Percentiles rank a stretch among this genome's conserved stretches.
These are phyloP conservation scores for Malacoctenus gilli DNA, from an alignment of 2,797 vertebrate genomes.

Conservation along the genomic window DNA sequence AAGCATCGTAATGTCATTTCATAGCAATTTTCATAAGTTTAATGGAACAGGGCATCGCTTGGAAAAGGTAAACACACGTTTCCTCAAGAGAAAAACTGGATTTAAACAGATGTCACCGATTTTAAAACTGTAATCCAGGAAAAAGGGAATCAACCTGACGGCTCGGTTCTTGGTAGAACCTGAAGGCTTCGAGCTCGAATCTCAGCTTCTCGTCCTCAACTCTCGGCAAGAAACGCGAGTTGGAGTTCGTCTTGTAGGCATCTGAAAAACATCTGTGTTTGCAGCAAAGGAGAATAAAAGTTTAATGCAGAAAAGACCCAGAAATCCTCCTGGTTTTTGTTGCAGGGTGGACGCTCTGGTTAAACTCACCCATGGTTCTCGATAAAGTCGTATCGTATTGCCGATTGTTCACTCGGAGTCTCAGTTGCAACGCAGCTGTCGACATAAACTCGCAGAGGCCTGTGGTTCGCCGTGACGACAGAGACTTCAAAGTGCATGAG, in stretches of 20 bases:
- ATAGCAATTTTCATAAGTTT: too few relatives aligned
- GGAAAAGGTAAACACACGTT: too few relatives aligned
- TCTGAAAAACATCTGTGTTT: slow-evolving; percentile 72
- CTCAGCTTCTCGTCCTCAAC: slow-evolving; percentile 60
- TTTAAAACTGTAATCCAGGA: too few relatives aligned
- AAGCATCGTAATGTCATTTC: too few relatives aligned
- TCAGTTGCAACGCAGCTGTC: slow-evolving; percentile 75
- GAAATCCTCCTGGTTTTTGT: too few relatives aligned
- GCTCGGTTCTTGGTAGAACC: slow-evolving; percentile 58
- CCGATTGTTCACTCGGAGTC: slow-evolving; percentile 45
- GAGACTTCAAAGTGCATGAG: slow-evolving; percentile 69
- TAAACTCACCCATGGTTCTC: slow-evolving; percentile 68
- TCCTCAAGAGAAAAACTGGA: not conserved
- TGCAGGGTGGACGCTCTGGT: too few relatives aligned
- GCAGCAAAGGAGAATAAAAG: too few relatives aligned
- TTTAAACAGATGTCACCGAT: too few relatives aligned
- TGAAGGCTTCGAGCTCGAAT: slow-evolving; percentile 73
- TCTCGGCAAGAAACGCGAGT: slow-evolving; percentile 67
- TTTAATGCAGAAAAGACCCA: too few relatives aligned
- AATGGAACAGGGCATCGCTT: too few relatives aligned
- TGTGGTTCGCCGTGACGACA: slow-evolving; percentile 53
- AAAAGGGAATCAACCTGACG: slow-evolving; percentile 59
- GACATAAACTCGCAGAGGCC: slow-evolving; percentile 69
- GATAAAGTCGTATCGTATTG: slow-evolving; percentile 71
- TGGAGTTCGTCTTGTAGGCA: slow-evolving; percentile 66